phyloP scores from a whole-genome alignment of 2,888 invertebrate genomes.

The Cenopis cana region DNA sequence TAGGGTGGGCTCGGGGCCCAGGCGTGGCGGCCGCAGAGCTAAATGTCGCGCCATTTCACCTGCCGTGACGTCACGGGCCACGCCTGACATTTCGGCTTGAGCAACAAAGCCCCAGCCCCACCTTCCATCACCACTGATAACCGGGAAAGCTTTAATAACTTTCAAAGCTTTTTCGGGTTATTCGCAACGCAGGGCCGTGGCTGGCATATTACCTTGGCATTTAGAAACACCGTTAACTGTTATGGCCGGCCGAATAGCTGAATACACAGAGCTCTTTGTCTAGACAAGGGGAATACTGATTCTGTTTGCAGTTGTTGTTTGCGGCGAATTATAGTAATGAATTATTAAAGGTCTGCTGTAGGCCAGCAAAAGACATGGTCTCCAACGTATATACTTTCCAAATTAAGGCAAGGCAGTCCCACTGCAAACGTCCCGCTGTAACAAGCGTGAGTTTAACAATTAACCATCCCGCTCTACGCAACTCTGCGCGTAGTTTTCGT shows the following conservation, averaged over 20 bases:
- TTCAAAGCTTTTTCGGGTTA: constrained; percentile 69
- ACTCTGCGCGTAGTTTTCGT: too few relatives aligned
- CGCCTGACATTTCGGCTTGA: constrained; percentile 81
- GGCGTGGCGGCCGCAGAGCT: constrained; percentile 73
- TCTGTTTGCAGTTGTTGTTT: constrained; percentile 26
- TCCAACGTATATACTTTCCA: constrained; percentile 1
- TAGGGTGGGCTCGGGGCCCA: constrained; percentile 66
- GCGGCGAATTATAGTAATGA: constrained; percentile 15
- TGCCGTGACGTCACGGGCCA: constrained; percentile 78
- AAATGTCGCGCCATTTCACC: constrained; percentile 82
- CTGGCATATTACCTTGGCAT: constrained; percentile 74
- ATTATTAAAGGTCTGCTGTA: constrained; percentile 3
- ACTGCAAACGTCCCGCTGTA: too few relatives aligned
- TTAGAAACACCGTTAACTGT: constrained; percentile 50
- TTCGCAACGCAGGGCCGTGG: constrained; percentile 65
- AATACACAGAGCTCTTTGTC: constrained; percentile 32
- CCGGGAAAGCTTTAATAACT: constrained; percentile 74
- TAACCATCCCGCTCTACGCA: too few relatives aligned
- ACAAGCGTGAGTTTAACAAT: too few relatives aligned
- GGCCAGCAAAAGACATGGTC: background rate
- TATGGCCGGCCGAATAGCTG: constrained; percentile 17
- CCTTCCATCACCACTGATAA: constrained; percentile 75
- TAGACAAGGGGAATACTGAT: constrained; percentile 18
- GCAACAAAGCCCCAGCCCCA: constrained; percentile 83
- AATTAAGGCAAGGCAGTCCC: too few relatives aligned